phyloP scores from a whole-genome alignment of 1,140 invertebrate species.

The Papilio polyxenes region DNA sequence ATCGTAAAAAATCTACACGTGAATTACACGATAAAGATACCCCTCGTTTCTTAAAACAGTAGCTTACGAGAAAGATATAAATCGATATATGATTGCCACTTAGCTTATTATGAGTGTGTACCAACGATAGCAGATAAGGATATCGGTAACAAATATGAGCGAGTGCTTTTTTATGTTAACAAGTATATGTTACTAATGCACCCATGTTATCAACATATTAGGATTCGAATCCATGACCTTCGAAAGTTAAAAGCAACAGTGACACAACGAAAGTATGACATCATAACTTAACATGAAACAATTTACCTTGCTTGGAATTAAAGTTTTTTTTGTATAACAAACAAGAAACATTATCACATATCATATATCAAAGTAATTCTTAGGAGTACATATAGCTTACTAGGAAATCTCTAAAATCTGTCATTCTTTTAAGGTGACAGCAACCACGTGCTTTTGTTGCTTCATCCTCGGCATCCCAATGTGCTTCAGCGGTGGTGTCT shows the following conservation, averaged over 20 bases:
- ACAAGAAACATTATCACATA: too few relatives aligned
- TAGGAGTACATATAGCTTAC: too few relatives aligned
- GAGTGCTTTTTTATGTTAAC: neutral
- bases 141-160: neutral
- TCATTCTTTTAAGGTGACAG: constrained; percentile 78
- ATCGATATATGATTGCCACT: neutral
- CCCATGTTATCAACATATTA: too few relatives aligned
- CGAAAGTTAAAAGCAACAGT: too few relatives aligned
- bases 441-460: constrained; percentile 82
- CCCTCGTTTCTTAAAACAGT: neutral
- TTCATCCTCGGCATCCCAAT: constrained; percentile 86
- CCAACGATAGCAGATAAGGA: neutral
- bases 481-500: constrained; percentile 87
- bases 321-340: too few relatives aligned
- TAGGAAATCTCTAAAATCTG: neutral
- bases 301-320: too few relatives aligned
- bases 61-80: constrained; percentile 6
- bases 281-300: too few relatives aligned
- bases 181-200: too few relatives aligned
- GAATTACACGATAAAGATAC: neutral
- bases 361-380: too few relatives aligned
- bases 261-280: too few relatives aligned
- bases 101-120: neutral
- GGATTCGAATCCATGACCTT: too few relatives aligned
- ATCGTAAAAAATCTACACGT: too few relatives aligned